Conservation (phyloP, 2,113 vertebrate species). For the Gnathonemus echidnorhynchus region DNA sequence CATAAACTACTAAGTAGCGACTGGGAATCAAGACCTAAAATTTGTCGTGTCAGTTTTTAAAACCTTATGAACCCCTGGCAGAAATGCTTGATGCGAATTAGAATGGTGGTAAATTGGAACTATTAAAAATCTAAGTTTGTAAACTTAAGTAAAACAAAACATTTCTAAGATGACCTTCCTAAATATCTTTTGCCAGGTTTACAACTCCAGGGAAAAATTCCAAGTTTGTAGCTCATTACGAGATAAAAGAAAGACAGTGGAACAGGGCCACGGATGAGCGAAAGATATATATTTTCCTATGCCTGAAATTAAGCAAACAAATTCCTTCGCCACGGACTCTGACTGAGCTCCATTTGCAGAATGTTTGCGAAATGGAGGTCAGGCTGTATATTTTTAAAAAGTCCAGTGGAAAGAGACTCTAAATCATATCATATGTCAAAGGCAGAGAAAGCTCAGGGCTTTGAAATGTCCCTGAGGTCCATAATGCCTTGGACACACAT, state of each 20-base stretch:
- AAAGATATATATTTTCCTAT: neutral
- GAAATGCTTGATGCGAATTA: neutral
- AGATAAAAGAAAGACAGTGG: neutral
- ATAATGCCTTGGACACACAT: conserved; percentile 37
- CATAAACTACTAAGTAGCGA: neutral
- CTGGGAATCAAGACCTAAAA: neutral
- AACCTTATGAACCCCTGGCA: neutral
- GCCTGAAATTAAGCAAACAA: conserved; percentile 8
- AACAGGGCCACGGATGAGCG: neutral
- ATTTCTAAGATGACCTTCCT: neutral
- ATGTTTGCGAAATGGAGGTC: conserved; percentile 2
- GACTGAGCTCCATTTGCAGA: neutral
- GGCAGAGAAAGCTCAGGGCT: conserved; percentile 34
- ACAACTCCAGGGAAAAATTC: neutral
- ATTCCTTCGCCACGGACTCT: neutral
- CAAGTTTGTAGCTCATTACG: neutral
- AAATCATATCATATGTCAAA: conserved; percentile 35
- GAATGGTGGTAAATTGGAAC: neutral
- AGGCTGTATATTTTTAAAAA: conserved; percentile 13
- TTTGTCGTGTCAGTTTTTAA: neutral
- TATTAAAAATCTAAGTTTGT: neutral
- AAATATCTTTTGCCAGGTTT: neutral
- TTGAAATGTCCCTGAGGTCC: conserved; percentile 27
- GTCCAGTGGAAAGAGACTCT: conserved; percentile 25
- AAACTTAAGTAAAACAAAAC: neutral